Evolutionary conservation across 2,888 invertebrate species (phyloP).

Genomic region (Mesorhabditis belari): DNA sequence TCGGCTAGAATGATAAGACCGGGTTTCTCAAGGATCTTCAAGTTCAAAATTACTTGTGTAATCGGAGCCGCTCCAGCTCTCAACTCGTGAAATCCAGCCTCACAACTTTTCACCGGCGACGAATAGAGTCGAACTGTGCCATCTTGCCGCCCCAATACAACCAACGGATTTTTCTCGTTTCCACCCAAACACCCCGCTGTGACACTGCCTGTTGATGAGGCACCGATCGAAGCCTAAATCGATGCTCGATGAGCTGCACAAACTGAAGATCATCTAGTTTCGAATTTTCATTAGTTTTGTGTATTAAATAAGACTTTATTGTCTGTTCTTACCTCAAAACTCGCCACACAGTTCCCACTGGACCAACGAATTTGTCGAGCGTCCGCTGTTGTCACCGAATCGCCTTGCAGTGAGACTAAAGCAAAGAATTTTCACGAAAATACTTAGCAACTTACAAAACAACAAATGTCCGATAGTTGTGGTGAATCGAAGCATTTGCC

Average conservation of each 20-base stretch:
- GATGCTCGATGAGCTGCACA: no score
- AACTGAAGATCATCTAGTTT: no score
- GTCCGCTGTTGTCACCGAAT: neutral
- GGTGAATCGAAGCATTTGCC: neutral
- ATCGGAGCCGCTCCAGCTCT: neutral
- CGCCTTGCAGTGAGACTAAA: neutral
- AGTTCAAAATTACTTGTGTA: no score
- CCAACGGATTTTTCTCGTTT: neutral
- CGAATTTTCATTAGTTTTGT: neutral
- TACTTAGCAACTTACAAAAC: neutral
- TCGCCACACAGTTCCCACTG: neutral
- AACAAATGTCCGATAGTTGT: neutral
- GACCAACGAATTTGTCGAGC: neutral
- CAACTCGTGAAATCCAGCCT: neutral
- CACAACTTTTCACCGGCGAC: slow-evolving; percentile 14
- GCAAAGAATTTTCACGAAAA: no score
- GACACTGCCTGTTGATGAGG: neutral
- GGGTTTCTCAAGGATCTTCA: no score
- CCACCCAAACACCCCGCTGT: neutral
- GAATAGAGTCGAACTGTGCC: slow-evolving; percentile 22
- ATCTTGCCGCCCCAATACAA: slow-evolving; percentile 20
- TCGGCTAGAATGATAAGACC: no score
- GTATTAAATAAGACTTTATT: neutral
- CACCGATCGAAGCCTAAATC: neutral
- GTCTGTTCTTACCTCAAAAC: neutral